phyloP scores from a whole-genome alignment of 1,140 invertebrate genomes.

The Drosophila ercepeae region DNA sequence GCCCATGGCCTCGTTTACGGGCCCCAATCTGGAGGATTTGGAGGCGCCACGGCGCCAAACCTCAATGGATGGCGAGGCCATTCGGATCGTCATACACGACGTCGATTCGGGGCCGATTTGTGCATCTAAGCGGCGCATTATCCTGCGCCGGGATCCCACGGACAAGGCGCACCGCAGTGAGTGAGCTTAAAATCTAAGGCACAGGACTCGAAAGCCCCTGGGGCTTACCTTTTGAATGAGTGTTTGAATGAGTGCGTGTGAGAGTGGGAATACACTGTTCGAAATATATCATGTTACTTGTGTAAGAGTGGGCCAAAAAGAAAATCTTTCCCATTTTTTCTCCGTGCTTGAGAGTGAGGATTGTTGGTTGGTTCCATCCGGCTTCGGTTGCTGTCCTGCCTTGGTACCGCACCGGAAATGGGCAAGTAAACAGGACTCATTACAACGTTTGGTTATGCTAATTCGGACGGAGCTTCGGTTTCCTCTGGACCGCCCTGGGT shows the following conservation, averaged over 20 bases:
- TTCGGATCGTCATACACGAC: conserved; percentile 96
- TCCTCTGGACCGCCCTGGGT: conserved; percentile 20
- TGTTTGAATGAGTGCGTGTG: conserved; percentile 8
- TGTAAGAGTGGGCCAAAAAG: too few relatives aligned
- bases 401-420: conserved; percentile 65
- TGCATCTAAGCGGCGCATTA: conserved; percentile 89
- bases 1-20: conserved; percentile 85
- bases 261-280: conserved; percentile 8
- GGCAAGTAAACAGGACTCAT: conserved; percentile 80
- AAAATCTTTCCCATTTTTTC: neutral
- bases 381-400: conserved; percentile 44
- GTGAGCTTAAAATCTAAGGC: conserved; percentile 69
- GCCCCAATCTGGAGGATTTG: conserved; percentile 86
- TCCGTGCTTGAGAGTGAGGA: conserved; percentile 4
- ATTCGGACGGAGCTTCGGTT: conserved; percentile 58
- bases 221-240: conserved; percentile 18
- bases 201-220: conserved; percentile 1
- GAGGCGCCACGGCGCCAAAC: conserved; percentile 89
- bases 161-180: conserved; percentile 95
- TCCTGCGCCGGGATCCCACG: conserved; percentile 90
- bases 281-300: too few relatives aligned
- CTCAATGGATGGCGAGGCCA: conserved; percentile 94
- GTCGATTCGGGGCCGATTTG: conserved; percentile 89
- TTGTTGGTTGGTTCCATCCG: conserved; percentile 35
- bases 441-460: conserved; percentile 80